Percentiles rank a stretch among this genome's conserved stretches.
Evolutionary conservation across 1,140 invertebrate species (phyloP).

Genomic region (Rhynchophorus ferrugineus): DNA sequence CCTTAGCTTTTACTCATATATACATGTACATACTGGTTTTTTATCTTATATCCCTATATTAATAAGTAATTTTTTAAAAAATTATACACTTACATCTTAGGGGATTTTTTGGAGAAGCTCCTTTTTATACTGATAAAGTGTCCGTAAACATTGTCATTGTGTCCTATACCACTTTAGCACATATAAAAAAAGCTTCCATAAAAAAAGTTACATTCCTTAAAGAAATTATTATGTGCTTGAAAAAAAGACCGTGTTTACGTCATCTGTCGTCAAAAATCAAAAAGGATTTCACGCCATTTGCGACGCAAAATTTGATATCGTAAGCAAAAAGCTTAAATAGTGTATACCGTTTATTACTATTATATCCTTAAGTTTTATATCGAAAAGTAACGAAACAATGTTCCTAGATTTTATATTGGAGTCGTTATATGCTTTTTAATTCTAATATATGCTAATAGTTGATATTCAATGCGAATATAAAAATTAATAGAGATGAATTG

Average conservation of each 20-base stretch:
- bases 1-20: constrained; percentile 3
- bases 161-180: neutral
- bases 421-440: too few species aligned
- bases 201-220: neutral
- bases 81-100: constrained; percentile 17
- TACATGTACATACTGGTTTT: constrained; percentile 16
- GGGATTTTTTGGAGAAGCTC: neutral
- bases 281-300: neutral
- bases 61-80: constrained; percentile 22
- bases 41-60: constrained; percentile 19
- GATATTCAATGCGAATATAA: too few species aligned
- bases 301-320: constrained; percentile 13
- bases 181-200: neutral
- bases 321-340: constrained; percentile 20
- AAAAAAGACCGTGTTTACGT: neutral
- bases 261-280: constrained; percentile 11
- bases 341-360: constrained; percentile 15
- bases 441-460: too few species aligned
- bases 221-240: neutral
- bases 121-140: neutral
- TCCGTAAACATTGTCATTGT: too few species aligned
- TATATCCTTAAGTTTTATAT: constrained; percentile 2
- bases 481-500: too few species aligned
- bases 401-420: too few species aligned
- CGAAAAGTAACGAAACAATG: too few species aligned